A percentile compares a stretch with the other conserved stretches of the same genome.
phyloP scores from a whole-genome alignment of 2,888 invertebrate genomes.

The Mantis religiosa region DNA sequence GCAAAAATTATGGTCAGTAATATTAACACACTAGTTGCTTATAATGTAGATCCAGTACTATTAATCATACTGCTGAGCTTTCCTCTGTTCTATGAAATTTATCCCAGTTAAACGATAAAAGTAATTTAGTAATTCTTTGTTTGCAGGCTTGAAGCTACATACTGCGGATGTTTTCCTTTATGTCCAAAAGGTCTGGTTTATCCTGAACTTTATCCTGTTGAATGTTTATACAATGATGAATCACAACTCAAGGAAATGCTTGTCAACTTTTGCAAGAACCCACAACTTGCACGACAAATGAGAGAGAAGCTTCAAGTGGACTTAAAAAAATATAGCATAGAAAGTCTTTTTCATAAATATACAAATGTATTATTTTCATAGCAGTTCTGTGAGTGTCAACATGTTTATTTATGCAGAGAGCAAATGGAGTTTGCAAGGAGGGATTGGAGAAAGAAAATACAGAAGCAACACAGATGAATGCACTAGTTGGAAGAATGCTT shows the following conservation, averaged over 20 bases:
- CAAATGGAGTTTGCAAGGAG: too few relatives aligned
- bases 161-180: slow-evolving; percentile 65
- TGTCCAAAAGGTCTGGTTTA: slow-evolving; percentile 66
- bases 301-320: slow-evolving; percentile 43
- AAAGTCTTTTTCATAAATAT: slow-evolving; percentile 44
- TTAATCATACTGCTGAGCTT: too few relatives aligned
- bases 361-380: slow-evolving; percentile 36
- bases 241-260: slow-evolving; percentile 55
- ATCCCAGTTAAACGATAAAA: too few relatives aligned
- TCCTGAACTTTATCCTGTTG: slow-evolving; percentile 64
- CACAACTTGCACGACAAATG: slow-evolving; percentile 41
- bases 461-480: too few relatives aligned
- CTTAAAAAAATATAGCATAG: slow-evolving; percentile 45
- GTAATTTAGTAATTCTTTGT: slow-evolving; percentile 20
- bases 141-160: slow-evolving; percentile 63
- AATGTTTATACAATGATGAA: slow-evolving; percentile 57
- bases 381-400: too few relatives aligned
- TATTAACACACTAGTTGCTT: too few relatives aligned
- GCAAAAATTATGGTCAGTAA: too few relatives aligned
- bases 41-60: too few relatives aligned
- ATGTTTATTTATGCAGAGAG: too few relatives aligned
- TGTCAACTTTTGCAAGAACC: slow-evolving; percentile 48
- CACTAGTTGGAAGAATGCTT: too few relatives aligned
- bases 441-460: too few relatives aligned
- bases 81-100: too few relatives aligned